Conservation (phyloP, 35 echinoderm and acorn worm species). For the Chiridota heheva region DNA sequence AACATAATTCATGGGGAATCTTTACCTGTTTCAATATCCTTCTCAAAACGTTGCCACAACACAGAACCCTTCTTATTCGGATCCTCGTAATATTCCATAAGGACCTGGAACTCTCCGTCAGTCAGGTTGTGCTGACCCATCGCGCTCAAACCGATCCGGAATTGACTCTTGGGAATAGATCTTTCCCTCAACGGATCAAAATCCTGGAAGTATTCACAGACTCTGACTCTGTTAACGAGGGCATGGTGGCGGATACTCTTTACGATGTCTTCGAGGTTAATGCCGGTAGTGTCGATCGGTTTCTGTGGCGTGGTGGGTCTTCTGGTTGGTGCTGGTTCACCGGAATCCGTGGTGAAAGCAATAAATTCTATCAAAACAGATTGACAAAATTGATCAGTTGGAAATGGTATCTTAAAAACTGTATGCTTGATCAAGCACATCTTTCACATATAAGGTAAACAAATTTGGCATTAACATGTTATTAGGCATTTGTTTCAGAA, state of each 20-base stretch:
- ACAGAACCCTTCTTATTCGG: conserved; percentile 70
- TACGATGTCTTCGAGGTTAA: conserved; percentile 68
- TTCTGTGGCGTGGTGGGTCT: conserved; percentile 45
- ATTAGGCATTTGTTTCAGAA: too few relatives aligned
- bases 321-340: conserved; percentile 30
- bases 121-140: conserved; percentile 72
- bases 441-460: too few relatives aligned
- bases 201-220: conserved; percentile 94
- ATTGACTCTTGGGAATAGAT: conserved; percentile 82
- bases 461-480: too few relatives aligned
- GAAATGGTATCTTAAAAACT: not conserved
- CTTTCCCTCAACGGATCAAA: conserved; percentile 85
- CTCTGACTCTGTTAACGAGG: conserved; percentile 77
- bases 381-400: too few relatives aligned
- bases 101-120: conserved; percentile 70
- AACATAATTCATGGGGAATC: too few relatives aligned
- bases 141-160: conserved; percentile 84
- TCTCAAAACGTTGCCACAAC: conserved; percentile 86
- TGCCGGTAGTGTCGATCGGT: conserved; percentile 66
- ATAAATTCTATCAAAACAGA: conserved; percentile 76
- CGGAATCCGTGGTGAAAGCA: conserved; percentile 86
- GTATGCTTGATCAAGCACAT: not conserved
- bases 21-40: conserved; percentile 95
- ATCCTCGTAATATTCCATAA: conserved; percentile 69
- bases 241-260: conserved; percentile 70